phyloP scores from a whole-genome alignment of 2,797 vertebrate species.

The Pseudopleuronectes americanus region DNA sequence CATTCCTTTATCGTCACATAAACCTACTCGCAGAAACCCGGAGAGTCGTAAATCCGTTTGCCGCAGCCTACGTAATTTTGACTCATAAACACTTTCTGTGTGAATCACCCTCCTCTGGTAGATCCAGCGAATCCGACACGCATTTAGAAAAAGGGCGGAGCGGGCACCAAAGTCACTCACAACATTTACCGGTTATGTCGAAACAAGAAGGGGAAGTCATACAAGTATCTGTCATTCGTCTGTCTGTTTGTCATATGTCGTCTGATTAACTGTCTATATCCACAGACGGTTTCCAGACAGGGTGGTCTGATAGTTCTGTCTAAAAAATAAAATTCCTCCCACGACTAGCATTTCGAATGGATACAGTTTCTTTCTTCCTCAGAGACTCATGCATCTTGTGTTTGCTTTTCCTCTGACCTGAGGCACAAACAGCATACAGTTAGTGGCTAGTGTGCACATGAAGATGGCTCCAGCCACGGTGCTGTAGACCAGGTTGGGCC shows the following conservation, averaged over 20 bases:
- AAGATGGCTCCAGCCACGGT: conserved; percentile 94
- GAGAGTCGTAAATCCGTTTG: conserved; percentile 72
- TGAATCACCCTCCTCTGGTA: conserved; percentile 69
- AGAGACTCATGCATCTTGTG: no score
- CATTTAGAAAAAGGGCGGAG: conserved; percentile 29
- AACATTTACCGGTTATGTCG: conserved; percentile 6
- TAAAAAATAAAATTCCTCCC: no score
- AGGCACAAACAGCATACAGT: conserved; percentile 95
- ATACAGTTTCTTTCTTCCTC: not conserved
- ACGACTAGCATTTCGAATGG: no score
- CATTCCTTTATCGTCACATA: conserved; percentile 67
- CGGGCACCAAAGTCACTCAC: conserved; percentile 9
- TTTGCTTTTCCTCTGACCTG: conserved; percentile 83
- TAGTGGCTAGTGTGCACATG: conserved; percentile 90
- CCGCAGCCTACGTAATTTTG: conserved; percentile 59
- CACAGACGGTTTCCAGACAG: not conserved
- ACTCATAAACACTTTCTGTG: conserved; percentile 66
- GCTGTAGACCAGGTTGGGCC: conserved; percentile 93
- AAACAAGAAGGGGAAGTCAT: conserved; percentile 25
- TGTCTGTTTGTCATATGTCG: conserved; percentile 15
- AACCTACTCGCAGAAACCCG: conserved; percentile 54
- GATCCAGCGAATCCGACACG: conserved; percentile 38
- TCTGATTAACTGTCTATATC: conserved; percentile 18
- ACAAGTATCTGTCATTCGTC: not conserved
- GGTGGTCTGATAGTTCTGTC: not conserved